Evolutionary conservation across 2,888 invertebrate genomes (phyloP).

Genomic region (Hecatera dysodea): DNA sequence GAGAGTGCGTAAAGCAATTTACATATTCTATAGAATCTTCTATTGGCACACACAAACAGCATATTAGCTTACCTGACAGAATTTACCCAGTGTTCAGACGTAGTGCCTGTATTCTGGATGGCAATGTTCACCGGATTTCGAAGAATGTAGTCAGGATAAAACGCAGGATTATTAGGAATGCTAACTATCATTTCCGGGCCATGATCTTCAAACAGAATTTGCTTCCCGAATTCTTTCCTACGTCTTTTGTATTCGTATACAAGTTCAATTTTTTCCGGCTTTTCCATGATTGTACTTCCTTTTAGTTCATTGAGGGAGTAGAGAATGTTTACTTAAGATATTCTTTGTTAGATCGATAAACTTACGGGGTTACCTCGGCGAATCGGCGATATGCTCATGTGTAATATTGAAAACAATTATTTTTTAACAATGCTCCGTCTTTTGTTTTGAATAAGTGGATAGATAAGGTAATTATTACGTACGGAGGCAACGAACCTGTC

Average conservation of each 20-base stretch:
- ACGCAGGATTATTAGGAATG: constrained; percentile 91
- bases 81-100: constrained; percentile 92
- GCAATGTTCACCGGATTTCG: constrained; percentile 92
- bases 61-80: constrained; percentile 84
- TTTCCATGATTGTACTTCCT: constrained; percentile 75
- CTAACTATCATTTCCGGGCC: constrained; percentile 92
- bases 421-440: constrained; percentile 21
- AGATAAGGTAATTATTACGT: constrained; percentile 5
- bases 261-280: constrained; percentile 82
- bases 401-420: constrained; percentile 18
- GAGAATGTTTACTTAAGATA: constrained; percentile 35
- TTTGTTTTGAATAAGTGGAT: constrained; percentile 2
- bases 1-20: not conserved
- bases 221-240: constrained; percentile 93
- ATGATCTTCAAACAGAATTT: constrained; percentile 93
- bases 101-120: constrained; percentile 91
- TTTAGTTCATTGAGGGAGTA: constrained; percentile 2
- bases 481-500: constrained; percentile 1
- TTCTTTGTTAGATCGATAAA: constrained; percentile 61
- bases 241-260: constrained; percentile 92
- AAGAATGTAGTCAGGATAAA: constrained; percentile 89
- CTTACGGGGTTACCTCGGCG: constrained; percentile 38
- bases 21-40: not conserved
- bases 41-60: not conserved
- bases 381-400: constrained; percentile 25